These are phyloP conservation scores for Zootoca vivipara DNA, from an alignment of 2,113 vertebrate genomes.

Conservation along the genomic window DNA sequence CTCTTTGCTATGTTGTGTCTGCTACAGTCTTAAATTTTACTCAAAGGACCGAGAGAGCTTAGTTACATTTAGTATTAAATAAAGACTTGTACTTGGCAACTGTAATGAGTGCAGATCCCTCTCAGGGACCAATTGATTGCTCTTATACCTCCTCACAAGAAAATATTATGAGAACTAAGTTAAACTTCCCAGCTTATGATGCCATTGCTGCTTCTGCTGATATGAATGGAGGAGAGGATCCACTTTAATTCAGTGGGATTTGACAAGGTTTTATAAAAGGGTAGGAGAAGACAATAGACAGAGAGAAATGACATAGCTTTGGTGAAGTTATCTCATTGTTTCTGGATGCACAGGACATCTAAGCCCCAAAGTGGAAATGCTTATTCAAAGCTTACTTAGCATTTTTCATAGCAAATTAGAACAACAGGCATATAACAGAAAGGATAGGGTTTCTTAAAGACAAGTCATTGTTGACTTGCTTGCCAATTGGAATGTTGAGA, in stretches of 20 bases:
- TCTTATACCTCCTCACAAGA: not conserved
- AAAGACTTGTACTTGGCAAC: conserved; percentile 1
- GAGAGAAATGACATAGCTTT: not conserved
- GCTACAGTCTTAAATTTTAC: not conserved
- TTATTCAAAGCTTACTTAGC: not conserved
- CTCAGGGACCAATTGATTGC: not conserved
- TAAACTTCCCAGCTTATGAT: not conserved
- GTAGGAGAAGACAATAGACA: not conserved
- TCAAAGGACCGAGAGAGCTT: not conserved
- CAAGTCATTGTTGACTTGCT: not conserved
- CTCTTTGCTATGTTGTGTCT: not conserved
- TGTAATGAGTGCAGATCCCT: not conserved
- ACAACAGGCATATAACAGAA: not conserved
- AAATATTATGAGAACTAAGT: not conserved
- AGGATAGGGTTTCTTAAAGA: not conserved
- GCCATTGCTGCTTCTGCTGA: not conserved
- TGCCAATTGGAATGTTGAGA: not conserved
- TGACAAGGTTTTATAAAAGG: not conserved
- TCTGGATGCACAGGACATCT: not conserved
- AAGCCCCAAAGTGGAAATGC: not conserved
- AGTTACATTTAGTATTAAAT: not conserved
- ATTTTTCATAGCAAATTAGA: not conserved
- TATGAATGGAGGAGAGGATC: not conserved
- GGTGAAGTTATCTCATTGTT: not conserved
- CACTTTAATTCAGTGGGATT: not conserved